These are phyloP conservation scores for Harpagus bidentatus DNA, from an alignment of 2,113 vertebrate genomes.

Conservation along the genomic window DNA sequence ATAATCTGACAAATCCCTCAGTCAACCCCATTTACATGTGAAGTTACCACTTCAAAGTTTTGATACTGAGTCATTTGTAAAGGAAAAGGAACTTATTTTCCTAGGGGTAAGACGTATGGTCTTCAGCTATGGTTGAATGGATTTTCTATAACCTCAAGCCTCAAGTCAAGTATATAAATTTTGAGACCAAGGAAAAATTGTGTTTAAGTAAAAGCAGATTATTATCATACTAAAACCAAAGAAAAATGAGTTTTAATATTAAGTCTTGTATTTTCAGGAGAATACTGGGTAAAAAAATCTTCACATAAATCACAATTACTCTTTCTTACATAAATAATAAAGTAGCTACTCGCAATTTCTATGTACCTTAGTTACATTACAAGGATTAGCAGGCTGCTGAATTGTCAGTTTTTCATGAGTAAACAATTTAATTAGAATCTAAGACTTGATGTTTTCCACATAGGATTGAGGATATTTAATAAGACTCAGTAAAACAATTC, in stretches of 20 bases:
- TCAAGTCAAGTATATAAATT: neutral
- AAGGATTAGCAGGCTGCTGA: neutral
- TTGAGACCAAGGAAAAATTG: neutral
- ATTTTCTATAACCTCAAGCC: neutral
- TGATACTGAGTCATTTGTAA: neutral
- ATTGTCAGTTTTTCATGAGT: neutral
- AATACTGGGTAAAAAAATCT: neutral
- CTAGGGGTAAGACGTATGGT: neutral
- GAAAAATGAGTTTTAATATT: neutral
- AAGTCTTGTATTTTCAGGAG: neutral
- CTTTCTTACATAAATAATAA: neutral
- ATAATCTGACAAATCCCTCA: neutral
- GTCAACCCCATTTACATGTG: neutral
- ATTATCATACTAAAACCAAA: neutral
- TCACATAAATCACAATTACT: neutral
- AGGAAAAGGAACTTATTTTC: neutral
- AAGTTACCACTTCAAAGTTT: neutral
- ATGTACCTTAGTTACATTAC: neutral
- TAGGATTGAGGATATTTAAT: neutral
- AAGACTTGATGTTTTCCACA: neutral
- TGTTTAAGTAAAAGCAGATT: neutral
- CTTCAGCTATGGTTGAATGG: neutral
- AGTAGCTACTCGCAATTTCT: neutral
- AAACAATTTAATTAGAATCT: neutral
- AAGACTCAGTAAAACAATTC: neutral